Evolutionary conservation across 2,797 vertebrate species (phyloP).

Genomic region (Melanogrammus aeglefinus): DNA sequence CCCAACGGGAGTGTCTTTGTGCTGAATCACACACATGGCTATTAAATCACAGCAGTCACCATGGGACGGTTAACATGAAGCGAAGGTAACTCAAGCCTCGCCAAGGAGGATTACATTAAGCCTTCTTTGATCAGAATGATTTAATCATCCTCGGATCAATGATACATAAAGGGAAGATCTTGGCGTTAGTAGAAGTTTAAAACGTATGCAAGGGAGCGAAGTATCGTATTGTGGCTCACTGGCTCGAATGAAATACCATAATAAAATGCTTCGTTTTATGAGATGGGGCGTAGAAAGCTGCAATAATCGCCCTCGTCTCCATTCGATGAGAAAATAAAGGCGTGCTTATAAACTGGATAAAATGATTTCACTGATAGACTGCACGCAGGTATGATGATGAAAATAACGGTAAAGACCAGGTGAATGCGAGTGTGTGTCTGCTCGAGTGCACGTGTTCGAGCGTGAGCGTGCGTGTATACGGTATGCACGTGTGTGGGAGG

Average conservation of each 20-base stretch:
- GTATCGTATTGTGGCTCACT: too few relatives aligned
- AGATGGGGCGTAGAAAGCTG: neutral
- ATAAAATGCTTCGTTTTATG: neutral
- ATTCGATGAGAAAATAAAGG: neutral
- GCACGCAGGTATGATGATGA: neutral
- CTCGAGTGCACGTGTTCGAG: constrained; percentile 19
- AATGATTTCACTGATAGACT: neutral
- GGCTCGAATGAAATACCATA: neutral
- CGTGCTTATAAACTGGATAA: neutral
- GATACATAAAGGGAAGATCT: neutral
- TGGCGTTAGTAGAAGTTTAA: neutral
- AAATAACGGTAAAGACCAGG: neutral
- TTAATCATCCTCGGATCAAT: neutral
- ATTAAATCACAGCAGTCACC: constrained; percentile 56
- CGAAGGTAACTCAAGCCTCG: constrained; percentile 38
- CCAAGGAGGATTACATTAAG: constrained; percentile 26
- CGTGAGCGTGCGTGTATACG: constrained; percentile 19
- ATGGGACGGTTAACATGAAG: constrained; percentile 25
- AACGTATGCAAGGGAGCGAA: neutral
- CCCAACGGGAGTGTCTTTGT: constrained; percentile 47
- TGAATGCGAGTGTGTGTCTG: neutral
- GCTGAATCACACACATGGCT: constrained; percentile 60
- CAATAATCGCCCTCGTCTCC: neutral
- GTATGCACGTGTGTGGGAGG: constrained; percentile 53
- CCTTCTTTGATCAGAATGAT: neutral